Percentiles rank a stretch among this genome's conserved stretches.
Conservation (phyloP, 2,797 vertebrate species). For the Melanotaenia trifasciata region DNA sequence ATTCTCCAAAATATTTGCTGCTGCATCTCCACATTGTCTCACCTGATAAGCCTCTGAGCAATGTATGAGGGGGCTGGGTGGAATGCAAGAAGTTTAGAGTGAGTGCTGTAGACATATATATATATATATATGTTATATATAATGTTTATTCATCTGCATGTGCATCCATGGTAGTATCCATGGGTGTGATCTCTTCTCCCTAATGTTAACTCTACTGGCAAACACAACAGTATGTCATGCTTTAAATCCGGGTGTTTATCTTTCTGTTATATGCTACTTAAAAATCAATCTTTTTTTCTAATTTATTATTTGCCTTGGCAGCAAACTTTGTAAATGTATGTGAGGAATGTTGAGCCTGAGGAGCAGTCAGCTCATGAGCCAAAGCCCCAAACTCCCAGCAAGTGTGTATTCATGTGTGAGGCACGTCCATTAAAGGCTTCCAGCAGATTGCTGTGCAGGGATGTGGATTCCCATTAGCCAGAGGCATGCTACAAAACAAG, state of each 20-base stretch:
- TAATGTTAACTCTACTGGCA: too few relatives aligned
- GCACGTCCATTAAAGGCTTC: slow-evolving; percentile 47
- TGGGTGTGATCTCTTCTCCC: too few relatives aligned
- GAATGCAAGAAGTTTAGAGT: background rate
- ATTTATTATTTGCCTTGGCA: background rate
- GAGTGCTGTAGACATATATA: background rate
- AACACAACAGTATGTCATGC: background rate
- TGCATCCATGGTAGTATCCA: too few relatives aligned
- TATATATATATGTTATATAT: too few relatives aligned
- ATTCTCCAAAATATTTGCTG: too few relatives aligned
- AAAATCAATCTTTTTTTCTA: background rate
- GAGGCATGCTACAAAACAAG: slow-evolving; percentile 10
- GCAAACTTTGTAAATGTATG: slow-evolving; percentile 13
- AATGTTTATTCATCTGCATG: background rate
- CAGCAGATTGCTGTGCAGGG: slow-evolving; percentile 32
- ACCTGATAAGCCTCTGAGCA: background rate
- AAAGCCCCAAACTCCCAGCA: slow-evolving; percentile 30
- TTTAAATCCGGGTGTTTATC: background rate
- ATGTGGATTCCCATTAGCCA: slow-evolving; percentile 36
- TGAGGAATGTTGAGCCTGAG: slow-evolving; percentile 47
- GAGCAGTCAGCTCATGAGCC: slow-evolving; percentile 25
- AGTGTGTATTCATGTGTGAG: slow-evolving; percentile 21
- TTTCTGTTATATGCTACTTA: background rate
- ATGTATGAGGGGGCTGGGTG: background rate
- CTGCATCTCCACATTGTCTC: background rate